A percentile compares a stretch with the other conserved stretches of the same genome.
phyloP scores from a whole-genome alignment of 2,113 vertebrate species.

The Candoia aspera region DNA sequence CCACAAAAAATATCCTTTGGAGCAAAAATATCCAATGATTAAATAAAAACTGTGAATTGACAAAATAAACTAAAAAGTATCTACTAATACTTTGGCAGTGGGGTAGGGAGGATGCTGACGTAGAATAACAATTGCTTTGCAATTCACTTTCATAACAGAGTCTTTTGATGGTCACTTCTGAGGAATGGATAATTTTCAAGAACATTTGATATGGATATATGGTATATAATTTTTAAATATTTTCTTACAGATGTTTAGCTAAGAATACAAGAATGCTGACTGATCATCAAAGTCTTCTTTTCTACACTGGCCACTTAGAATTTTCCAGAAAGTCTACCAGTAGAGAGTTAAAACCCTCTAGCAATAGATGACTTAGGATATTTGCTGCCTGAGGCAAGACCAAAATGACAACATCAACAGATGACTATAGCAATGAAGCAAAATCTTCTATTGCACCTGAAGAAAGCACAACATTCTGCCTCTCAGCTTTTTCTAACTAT shows the following conservation, averaged over 20 bases:
- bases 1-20: background rate
- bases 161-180: background rate
- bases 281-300: background rate
- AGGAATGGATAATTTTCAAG: background rate
- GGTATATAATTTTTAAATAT: background rate
- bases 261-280: background rate
- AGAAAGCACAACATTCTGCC: background rate
- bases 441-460: background rate
- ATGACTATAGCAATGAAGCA: background rate
- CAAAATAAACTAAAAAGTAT: too few species aligned
- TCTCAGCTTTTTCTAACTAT: background rate
- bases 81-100: too few species aligned
- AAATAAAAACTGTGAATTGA: background rate
- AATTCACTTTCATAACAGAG: background rate
- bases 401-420: background rate
- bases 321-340: background rate
- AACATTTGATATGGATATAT: background rate
- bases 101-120: background rate
- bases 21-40: background rate
- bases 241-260: background rate
- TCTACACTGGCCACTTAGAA: background rate
- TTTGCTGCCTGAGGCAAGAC: background rate
- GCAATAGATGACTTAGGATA: background rate
- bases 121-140: background rate
- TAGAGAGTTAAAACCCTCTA: background rate